Percentiles rank a stretch among this genome's conserved stretches.
These are phyloP conservation scores for Scylla paramamosain DNA, from an alignment of 1,140 invertebrate genomes.

Conservation along the genomic window DNA sequence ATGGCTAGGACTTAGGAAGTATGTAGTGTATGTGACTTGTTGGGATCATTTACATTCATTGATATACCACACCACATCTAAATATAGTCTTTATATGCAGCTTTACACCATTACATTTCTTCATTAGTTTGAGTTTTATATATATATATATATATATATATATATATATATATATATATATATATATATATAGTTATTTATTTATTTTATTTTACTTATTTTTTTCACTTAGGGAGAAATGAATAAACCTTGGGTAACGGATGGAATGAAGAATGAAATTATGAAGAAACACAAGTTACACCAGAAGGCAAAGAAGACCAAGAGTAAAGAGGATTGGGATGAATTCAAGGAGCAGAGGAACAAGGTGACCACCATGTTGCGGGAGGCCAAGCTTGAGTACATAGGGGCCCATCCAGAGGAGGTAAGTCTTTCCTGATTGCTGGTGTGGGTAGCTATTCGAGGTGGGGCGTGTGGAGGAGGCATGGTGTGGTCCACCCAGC, in stretches of 20 bases:
- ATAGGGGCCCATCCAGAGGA: constrained; percentile 82
- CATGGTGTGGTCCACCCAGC: constrained; percentile 45
- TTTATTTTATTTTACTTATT: too few species aligned
- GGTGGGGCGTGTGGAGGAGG: constrained; percentile 33
- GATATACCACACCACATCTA: too few species aligned
- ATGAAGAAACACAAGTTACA: constrained; percentile 83
- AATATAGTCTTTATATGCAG: too few species aligned
- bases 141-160: too few species aligned
- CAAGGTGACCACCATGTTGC: constrained; percentile 82
- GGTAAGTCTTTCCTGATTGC: constrained; percentile 79
- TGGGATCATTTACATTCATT: too few species aligned
- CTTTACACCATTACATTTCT: too few species aligned
- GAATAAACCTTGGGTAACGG: constrained; percentile 83
- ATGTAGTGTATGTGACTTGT: too few species aligned
- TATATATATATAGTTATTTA: too few species aligned
- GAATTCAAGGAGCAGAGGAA: constrained; percentile 83
- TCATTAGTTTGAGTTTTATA: too few species aligned
- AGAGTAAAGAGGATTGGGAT: constrained; percentile 82
- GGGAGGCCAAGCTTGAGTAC: constrained; percentile 82
- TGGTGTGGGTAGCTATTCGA: constrained; percentile 28
- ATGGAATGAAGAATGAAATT: constrained; percentile 82
- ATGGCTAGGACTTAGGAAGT: too few species aligned
- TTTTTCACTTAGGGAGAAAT: constrained; percentile 65
- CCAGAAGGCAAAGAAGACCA: constrained; percentile 82
- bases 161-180: too few species aligned